Conservation (phyloP, 2,888 invertebrate species). For the Tetragonisca angustula region DNA sequence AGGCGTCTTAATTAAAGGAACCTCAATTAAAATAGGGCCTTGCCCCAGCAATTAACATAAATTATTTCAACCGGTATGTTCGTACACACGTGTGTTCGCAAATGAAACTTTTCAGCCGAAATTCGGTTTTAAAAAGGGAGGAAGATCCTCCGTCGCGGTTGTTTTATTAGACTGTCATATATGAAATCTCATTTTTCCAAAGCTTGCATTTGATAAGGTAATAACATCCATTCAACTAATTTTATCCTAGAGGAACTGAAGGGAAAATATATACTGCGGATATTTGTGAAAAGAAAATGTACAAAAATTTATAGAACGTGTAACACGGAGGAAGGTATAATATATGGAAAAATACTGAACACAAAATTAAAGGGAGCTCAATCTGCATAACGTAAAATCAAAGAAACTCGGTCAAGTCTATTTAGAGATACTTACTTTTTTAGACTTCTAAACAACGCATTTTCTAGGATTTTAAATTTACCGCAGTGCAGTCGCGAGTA, state of each 20-base stretch:
- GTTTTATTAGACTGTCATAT: background rate
- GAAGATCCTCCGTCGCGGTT: background rate
- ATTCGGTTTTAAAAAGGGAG: background rate
- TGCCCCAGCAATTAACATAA: slow-evolving; percentile 11
- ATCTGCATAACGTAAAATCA: too few species aligned
- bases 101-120: background rate
- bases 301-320: too few species aligned
- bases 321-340: too few species aligned
- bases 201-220: background rate
- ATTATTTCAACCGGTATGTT: background rate
- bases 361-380: too few species aligned
- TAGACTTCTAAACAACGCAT: too few species aligned
- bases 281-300: too few species aligned
- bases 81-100: background rate
- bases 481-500: too few species aligned
- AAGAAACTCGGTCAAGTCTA: too few species aligned
- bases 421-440: too few species aligned
- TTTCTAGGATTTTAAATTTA: too few species aligned
- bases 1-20: background rate
- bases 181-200: background rate
- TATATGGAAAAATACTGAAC: too few species aligned
- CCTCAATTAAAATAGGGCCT: slow-evolving; percentile 3
- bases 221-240: background rate
- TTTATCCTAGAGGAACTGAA: background rate
- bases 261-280: too few species aligned